phyloP scores from a whole-genome alignment of 2,888 invertebrate genomes.

The Helleia helle region DNA sequence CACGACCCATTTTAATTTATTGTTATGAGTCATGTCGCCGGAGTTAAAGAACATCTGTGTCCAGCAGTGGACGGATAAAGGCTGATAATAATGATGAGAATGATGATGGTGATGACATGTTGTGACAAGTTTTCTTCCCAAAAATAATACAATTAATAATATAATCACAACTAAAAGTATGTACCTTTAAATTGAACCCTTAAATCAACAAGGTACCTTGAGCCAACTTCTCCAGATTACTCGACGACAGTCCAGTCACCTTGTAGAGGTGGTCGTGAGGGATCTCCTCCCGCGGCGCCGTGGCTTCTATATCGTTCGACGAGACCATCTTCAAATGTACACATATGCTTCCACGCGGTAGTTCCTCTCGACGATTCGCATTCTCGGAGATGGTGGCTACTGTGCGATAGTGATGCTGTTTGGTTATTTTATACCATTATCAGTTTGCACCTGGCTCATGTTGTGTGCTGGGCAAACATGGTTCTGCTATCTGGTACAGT shows the following conservation, averaged over 20 bases:
- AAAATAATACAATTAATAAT: too few relatives aligned
- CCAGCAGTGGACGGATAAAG: too few relatives aligned
- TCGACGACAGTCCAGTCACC: conserved; percentile 55
- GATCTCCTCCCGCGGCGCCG: conserved; percentile 40
- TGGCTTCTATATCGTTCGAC: conserved; percentile 36
- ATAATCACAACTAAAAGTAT: too few relatives aligned
- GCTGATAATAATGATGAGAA: too few relatives aligned
- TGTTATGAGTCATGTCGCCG: too few relatives aligned
- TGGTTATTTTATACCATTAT: conserved; percentile 24
- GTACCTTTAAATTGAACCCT: too few relatives aligned
- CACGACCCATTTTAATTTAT: too few relatives aligned
- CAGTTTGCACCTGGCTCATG: conserved; percentile 36
- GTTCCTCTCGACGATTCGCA: conserved; percentile 14
- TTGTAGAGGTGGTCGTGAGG: conserved; percentile 56
- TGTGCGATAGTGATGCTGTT: conserved; percentile 20
- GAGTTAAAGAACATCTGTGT: too few relatives aligned
- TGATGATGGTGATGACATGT: too few relatives aligned
- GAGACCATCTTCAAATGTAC: conserved; percentile 31
- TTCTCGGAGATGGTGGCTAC: conserved; percentile 15
- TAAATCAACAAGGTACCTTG: too few relatives aligned
- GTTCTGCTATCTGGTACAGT: conserved; percentile 1
- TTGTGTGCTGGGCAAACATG: conserved; percentile 22
- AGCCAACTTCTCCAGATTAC: conserved; percentile 53
- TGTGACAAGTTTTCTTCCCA: too few relatives aligned
- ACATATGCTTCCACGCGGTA: conserved; percentile 16